Conservation (phyloP, 2,113 vertebrate genomes). For the Galbula dea region DNA sequence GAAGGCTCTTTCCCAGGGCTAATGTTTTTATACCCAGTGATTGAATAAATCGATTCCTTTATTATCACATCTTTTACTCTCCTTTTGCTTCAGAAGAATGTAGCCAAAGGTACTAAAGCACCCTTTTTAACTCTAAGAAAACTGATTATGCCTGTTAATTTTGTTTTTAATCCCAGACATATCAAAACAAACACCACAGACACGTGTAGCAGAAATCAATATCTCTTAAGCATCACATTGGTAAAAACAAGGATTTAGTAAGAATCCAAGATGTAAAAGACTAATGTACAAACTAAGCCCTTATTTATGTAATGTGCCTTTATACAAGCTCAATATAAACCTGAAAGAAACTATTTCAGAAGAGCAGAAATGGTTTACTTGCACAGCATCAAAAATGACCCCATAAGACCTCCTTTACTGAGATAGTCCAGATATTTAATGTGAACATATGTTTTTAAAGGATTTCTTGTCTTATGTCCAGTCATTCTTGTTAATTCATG, state of each 20-base stretch:
- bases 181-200: slow-evolving; percentile 75
- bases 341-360: slow-evolving; percentile 68
- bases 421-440: slow-evolving; percentile 63
- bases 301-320: slow-evolving; percentile 71
- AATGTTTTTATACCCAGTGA: slow-evolving; percentile 72
- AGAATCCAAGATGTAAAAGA: slow-evolving; percentile 71
- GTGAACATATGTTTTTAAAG: slow-evolving; percentile 67
- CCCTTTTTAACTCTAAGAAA: slow-evolving; percentile 60
- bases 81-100: slow-evolving; percentile 54
- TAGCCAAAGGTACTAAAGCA: slow-evolving; percentile 32
- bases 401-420: slow-evolving; percentile 56
- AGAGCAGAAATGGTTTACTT: slow-evolving; percentile 65
- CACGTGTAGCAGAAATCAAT: slow-evolving; percentile 72
- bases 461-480: slow-evolving; percentile 68
- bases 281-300: slow-evolving; percentile 72
- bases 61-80: slow-evolving; percentile 60
- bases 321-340: slow-evolving; percentile 62
- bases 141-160: slow-evolving; percentile 78
- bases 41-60: slow-evolving; percentile 77
- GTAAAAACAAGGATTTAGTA: slow-evolving; percentile 76
- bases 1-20: slow-evolving; percentile 73
- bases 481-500: slow-evolving; percentile 70
- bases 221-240: slow-evolving; percentile 66
- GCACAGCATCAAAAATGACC: slow-evolving; percentile 70
- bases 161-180: slow-evolving; percentile 74